Percentiles rank a stretch among this genome's conserved stretches.
Conservation (phyloP, 1,140 invertebrate genomes). For the Micrasema longulum region DNA sequence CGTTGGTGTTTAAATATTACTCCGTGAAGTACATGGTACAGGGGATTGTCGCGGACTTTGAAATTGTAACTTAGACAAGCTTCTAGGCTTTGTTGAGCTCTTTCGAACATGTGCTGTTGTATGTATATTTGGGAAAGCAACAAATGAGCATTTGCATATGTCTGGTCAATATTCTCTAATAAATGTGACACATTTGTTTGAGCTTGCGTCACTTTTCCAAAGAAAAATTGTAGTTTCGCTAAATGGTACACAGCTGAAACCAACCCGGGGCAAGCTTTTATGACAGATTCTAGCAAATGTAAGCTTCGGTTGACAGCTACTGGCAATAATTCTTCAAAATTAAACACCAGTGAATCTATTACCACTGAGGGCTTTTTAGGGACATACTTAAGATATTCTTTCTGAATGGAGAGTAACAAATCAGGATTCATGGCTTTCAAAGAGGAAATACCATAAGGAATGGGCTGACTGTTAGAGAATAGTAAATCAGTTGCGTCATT, state of each 20-base stretch:
- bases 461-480: constrained; percentile 70
- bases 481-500: constrained; percentile 80
- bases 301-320: constrained; percentile 67
- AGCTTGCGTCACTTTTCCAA: constrained; percentile 79
- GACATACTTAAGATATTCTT: constrained; percentile 81
- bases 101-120: constrained; percentile 78
- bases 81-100: constrained; percentile 88
- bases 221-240: constrained; percentile 84
- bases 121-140: constrained; percentile 89
- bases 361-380: constrained; percentile 72
- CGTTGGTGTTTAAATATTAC: constrained; percentile 83
- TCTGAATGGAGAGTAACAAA: constrained; percentile 83
- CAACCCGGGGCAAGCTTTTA: constrained; percentile 85
- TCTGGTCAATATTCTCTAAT: constrained; percentile 79
- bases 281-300: constrained; percentile 78
- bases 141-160: constrained; percentile 85
- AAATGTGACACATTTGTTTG: constrained; percentile 77
- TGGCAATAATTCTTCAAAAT: constrained; percentile 61
- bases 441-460: constrained; percentile 82
- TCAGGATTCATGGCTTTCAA: constrained; percentile 85
- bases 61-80: constrained; percentile 92
- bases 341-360: constrained; percentile 61
- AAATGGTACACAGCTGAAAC: constrained; percentile 79
- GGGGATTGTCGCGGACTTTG: constrained; percentile 88
- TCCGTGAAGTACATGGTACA: constrained; percentile 90